phyloP scores from a whole-genome alignment of 2,888 invertebrate genomes.

The Acleris sparsana region DNA sequence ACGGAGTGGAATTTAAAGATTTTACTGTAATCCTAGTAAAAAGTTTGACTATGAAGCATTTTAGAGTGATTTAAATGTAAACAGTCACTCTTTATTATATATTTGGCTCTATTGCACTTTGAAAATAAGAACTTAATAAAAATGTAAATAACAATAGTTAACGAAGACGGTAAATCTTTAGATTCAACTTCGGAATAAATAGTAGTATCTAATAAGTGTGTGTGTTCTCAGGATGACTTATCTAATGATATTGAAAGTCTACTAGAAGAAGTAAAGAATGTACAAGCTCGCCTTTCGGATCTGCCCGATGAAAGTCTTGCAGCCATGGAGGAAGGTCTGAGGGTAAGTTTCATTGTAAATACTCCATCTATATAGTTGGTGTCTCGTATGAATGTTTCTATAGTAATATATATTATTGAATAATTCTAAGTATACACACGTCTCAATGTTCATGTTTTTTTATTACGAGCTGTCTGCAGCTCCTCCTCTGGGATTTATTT shows the following conservation, averaged over 20 bases:
- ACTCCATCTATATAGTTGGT: conserved; percentile 38
- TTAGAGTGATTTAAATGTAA: not conserved
- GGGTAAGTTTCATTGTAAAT: conserved; percentile 84
- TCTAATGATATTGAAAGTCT: conserved; percentile 88
- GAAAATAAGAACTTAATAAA: not conserved
- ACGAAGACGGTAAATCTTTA: conserved; percentile 36
- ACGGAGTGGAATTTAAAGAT: conserved; percentile 54
- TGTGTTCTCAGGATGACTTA: conserved; percentile 85
- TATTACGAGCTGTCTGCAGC: too few species aligned
- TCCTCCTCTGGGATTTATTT: too few species aligned
- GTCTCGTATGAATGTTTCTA: conserved; percentile 15
- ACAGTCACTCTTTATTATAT: not conserved
- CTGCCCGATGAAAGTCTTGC: conserved; percentile 88
- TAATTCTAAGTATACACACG: not conserved
- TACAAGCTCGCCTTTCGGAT: conserved; percentile 86
- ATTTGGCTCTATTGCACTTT: not conserved
- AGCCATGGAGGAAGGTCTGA: conserved; percentile 87
- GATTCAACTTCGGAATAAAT: conserved; percentile 38
- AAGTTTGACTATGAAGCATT: not conserved
- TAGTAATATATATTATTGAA: conserved; percentile 3
- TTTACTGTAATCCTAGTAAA: not conserved
- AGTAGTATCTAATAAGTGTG: conserved; percentile 64
- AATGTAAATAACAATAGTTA: not conserved
- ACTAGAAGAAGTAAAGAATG: conserved; percentile 86
- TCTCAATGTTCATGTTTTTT: too few species aligned